Base-by-base conservation (phyloP, 1,140 invertebrate species). In the Diabrotica undecimpunctata region DNA sequence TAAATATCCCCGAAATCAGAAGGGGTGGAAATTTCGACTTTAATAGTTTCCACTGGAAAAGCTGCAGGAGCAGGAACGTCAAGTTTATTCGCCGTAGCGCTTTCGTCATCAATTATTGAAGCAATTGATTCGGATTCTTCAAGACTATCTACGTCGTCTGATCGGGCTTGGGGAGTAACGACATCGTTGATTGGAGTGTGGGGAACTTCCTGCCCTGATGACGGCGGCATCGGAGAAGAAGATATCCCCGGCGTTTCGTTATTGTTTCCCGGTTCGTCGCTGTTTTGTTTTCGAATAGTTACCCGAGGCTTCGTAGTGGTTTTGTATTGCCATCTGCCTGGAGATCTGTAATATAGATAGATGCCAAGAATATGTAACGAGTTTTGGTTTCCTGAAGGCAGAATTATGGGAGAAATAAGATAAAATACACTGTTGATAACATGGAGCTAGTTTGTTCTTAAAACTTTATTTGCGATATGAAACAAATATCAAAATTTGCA, bases 301-400 rank as follows among this genome's bases (percentile, higher is more conserved):
- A 94, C 87, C 75, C 91, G 85, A 4, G 92, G 92, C 74, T 93
- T 94, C 0, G 91, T 88, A 3, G 91, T 90, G 0, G 92, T 92
- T 77, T 93, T 94, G 75, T 93, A 94, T 61, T 93, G 89, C 91
- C 92, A 94, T 66, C 92, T 85, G 38, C 90, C 90, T 53, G 90
- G 89, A 0, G 89, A 84, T 67, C 71, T 71, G 64, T 6, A 70
- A 70, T 52, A 57, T 41, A 66, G 56, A 60, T 57, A 58, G 14
- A n/a, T 12, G 50, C 7, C 5, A 46, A 55, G 56, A 64, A 64
- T 64, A 59, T 58, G 55, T 51, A 64, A 64, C 13, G 39, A 38
- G 50, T 50, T 64, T 52, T 38, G 14, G 54, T 52, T 37, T 53
- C 46, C 51, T 61, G 50, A 8, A 62, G 51, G 12, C 13, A 35